These are phyloP conservation scores for Volucella inanis DNA, from an alignment of 2,888 invertebrate genomes.

Conservation along the genomic window DNA sequence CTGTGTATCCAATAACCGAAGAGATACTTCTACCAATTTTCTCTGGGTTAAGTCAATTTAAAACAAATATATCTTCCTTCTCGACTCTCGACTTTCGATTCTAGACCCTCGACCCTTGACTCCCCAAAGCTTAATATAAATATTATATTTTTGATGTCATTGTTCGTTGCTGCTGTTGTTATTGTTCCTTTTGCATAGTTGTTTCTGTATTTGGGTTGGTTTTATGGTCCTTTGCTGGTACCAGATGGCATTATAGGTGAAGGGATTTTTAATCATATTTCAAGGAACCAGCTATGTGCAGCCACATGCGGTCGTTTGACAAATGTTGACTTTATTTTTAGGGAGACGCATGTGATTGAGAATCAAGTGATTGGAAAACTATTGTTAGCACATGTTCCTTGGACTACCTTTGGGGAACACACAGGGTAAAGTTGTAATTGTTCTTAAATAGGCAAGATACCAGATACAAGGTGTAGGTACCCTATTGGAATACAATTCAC, in stretches of 20 bases:
- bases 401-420: too few relatives aligned
- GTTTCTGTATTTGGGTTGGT: not conserved
- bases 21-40: slow-evolving; percentile 47
- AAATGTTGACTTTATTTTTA: slow-evolving; percentile 1
- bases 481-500: not conserved
- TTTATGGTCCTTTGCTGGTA: slow-evolving; percentile 35
- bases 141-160: slow-evolving; percentile 34
- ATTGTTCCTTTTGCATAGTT: not conserved
- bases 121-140: slow-evolving; percentile 48
- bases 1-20: slow-evolving; percentile 41
- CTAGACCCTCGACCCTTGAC: not conserved
- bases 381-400: slow-evolving; percentile 22
- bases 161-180: slow-evolving; percentile 20
- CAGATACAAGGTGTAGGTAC: too few relatives aligned
- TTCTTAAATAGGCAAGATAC: too few relatives aligned
- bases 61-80: slow-evolving; percentile 56
- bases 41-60: slow-evolving; percentile 55
- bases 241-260: slow-evolving; percentile 28
- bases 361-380: slow-evolving; percentile 19
- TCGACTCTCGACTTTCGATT: not conserved
- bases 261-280: slow-evolving; percentile 41
- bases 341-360: not conserved
- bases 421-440: too few relatives aligned
- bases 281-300: slow-evolving; percentile 16
- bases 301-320: slow-evolving; percentile 35